A percentile compares a stretch with the other conserved stretches of the same genome.
These are phyloP conservation scores for Catotricha subobsoleta DNA, from an alignment of 2,888 invertebrate species.

Conservation along the genomic window DNA sequence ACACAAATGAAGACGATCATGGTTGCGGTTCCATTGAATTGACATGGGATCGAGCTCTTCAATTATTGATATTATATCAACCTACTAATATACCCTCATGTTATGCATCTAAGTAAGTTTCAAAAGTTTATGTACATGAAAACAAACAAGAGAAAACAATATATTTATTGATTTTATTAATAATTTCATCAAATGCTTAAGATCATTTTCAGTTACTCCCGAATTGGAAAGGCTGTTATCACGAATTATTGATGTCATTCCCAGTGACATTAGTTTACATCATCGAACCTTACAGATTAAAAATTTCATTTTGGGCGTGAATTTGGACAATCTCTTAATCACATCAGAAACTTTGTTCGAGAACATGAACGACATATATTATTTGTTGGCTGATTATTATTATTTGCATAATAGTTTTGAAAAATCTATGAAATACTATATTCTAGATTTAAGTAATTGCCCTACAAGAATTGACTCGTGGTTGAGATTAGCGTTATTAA, in stretches of 20 bases:
- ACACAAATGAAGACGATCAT: too few species aligned
- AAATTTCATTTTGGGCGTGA: slow-evolving; percentile 45
- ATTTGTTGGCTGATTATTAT: slow-evolving; percentile 81
- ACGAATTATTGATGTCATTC: slow-evolving; percentile 49
- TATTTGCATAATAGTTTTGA: slow-evolving; percentile 69
- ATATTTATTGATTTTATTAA: slow-evolving; percentile 6
- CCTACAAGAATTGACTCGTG: slow-evolving; percentile 74
- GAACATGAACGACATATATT: slow-evolving; percentile 59
- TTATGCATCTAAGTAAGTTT: slow-evolving; percentile 41
- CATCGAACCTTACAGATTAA: slow-evolving; percentile 41
- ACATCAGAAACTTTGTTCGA: slow-evolving; percentile 36
- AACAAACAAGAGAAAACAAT: neutral
- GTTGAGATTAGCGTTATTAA: slow-evolving; percentile 76
- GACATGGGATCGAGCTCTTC: slow-evolving; percentile 55
- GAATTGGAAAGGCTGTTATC: slow-evolving; percentile 62
- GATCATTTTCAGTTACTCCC: slow-evolving; percentile 53
- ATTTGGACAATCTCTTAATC: slow-evolving; percentile 34
- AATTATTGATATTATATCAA: slow-evolving; percentile 63
- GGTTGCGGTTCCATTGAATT: slow-evolving; percentile 48
- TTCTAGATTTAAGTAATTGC: slow-evolving; percentile 64
- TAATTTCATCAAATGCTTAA: too few species aligned
- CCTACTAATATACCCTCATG: slow-evolving; percentile 65
- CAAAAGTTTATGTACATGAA: neutral
- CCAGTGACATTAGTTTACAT: slow-evolving; percentile 46
- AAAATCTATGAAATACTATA: slow-evolving; percentile 63